Evolutionary conservation across 2,113 vertebrate species (phyloP).

Genomic region (Micronycteris hirsuta): DNA sequence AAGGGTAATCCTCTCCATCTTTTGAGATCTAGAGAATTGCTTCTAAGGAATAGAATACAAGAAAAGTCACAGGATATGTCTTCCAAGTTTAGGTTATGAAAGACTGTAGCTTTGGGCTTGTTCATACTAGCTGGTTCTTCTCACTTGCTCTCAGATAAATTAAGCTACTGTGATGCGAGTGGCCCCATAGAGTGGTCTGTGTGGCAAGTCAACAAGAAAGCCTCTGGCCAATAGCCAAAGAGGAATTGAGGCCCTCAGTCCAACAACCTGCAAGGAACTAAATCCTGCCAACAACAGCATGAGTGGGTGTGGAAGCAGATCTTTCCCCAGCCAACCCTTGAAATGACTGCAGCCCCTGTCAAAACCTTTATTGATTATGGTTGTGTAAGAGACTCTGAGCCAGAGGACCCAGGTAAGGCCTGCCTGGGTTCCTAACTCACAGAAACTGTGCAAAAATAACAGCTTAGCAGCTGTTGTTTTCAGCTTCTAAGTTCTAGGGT

Average conservation of each 20-base stretch:
- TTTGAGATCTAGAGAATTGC: background rate
- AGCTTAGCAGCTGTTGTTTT: background rate
- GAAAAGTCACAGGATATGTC: background rate
- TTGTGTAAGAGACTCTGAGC: background rate
- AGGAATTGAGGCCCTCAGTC: background rate
- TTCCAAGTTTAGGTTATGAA: background rate
- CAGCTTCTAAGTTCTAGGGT: background rate
- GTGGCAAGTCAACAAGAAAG: background rate
- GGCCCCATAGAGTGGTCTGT: background rate
- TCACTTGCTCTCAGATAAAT: background rate
- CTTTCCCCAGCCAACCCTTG: background rate
- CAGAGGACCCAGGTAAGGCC: background rate
- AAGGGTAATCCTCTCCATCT: background rate
- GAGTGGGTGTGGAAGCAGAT: background rate
- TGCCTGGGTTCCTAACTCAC: background rate
- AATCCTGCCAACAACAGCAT: background rate
- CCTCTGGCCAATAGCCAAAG: background rate
- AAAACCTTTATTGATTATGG: background rate
- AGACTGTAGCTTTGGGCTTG: background rate
- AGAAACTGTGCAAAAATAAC: background rate
- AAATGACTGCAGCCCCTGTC: fast-evolving
- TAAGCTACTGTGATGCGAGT: background rate
- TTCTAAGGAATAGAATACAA: background rate
- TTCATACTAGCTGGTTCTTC: background rate
- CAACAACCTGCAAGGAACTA: background rate